A percentile compares a stretch with the other conserved stretches of the same genome.
phyloP scores from a whole-genome alignment of 2,888 invertebrate genomes.

The Chrysolina oricalcia region DNA sequence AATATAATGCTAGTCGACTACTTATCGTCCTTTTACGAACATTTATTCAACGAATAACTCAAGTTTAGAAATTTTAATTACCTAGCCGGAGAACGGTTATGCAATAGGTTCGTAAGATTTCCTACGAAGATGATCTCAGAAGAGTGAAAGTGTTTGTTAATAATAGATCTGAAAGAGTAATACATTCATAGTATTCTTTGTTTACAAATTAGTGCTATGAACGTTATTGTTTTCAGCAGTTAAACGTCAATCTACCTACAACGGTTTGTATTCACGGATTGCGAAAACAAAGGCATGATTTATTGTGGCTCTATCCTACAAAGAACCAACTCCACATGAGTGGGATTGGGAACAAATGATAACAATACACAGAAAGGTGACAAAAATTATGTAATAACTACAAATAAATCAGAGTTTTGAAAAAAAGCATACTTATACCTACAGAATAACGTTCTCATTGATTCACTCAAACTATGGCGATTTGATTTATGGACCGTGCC shows the following conservation, averaged over 20 bases:
- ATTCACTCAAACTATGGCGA: too few relatives aligned
- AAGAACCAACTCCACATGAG: background rate
- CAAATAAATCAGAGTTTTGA: too few relatives aligned
- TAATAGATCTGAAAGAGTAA: constrained; percentile 28
- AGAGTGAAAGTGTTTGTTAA: constrained; percentile 52
- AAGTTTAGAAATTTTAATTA: constrained; percentile 28
- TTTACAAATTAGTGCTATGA: constrained; percentile 26
- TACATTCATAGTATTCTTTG: constrained; percentile 25
- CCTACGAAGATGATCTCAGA: constrained; percentile 44
- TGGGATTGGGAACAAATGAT: too few relatives aligned
- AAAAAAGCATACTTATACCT: too few relatives aligned
- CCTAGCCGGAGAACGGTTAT: constrained; percentile 11
- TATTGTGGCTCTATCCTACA: background rate
- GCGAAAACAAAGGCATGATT: background rate
- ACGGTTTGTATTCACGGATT: background rate
- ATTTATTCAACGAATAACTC: background rate
- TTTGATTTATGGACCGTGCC: too few relatives aligned
- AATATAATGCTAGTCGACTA: background rate
- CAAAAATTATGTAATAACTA: too few relatives aligned
- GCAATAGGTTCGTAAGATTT: constrained; percentile 16
- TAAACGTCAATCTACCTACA: background rate
- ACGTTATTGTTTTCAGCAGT: constrained; percentile 8
- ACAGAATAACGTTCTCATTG: too few relatives aligned
- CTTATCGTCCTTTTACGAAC: constrained; percentile 13
- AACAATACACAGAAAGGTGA: too few relatives aligned